phyloP scores from a whole-genome alignment of 2,888 invertebrate species.

The Eilema griseolum region DNA sequence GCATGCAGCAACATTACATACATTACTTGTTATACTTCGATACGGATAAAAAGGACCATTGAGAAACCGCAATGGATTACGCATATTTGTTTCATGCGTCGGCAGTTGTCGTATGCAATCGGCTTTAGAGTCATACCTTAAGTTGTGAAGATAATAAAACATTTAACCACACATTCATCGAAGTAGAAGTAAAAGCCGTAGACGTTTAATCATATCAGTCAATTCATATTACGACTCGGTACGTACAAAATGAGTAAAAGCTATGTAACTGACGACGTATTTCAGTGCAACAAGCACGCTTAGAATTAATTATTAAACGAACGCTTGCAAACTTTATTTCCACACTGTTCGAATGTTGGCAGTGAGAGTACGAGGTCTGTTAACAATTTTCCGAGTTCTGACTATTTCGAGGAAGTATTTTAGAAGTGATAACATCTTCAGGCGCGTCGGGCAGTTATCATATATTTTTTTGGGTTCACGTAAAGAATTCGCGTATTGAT shows the following conservation, averaged over 20 bases:
- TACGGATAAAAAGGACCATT: too few relatives aligned
- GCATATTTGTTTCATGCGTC: too few relatives aligned
- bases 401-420: background rate
- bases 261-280: slow-evolving; percentile 22
- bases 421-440: too few relatives aligned
- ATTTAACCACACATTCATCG: background rate
- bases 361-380: background rate
- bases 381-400: background rate
- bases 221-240: slow-evolving; percentile 31
- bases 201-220: slow-evolving; percentile 33
- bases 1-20: too few relatives aligned
- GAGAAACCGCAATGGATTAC: too few relatives aligned
- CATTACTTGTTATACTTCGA: too few relatives aligned
- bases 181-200: background rate
- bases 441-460: too few relatives aligned
- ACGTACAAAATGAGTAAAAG: slow-evolving; percentile 25
- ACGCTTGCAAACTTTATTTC: slow-evolving; percentile 27
- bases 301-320: slow-evolving; percentile 43
- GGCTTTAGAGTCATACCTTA: too few relatives aligned
- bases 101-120: too few relatives aligned
- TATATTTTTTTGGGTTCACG: too few relatives aligned
- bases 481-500: too few relatives aligned
- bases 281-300: slow-evolving; percentile 34
- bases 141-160: background rate
- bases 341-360: background rate